phyloP scores from a whole-genome alignment of 2,888 invertebrate species.

The Parasteatoda lunata region DNA sequence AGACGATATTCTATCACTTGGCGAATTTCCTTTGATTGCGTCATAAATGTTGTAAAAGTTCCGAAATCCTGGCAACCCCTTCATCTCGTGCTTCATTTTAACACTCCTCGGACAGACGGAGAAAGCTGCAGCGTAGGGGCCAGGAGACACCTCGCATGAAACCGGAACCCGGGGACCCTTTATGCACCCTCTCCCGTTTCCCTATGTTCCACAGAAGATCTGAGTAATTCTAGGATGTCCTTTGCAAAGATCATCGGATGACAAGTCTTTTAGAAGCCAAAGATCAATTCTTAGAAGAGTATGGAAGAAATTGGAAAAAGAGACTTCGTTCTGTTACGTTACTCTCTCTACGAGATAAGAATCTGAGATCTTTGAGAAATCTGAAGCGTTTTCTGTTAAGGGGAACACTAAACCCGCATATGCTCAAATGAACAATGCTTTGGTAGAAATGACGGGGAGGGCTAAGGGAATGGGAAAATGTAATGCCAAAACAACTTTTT shows the following conservation, averaged over 20 bases:
- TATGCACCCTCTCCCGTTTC: constrained; percentile 1
- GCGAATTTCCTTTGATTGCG: constrained; percentile 28
- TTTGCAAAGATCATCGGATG: constrained; percentile 43
- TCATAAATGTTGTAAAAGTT: constrained; percentile 50
- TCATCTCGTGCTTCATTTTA: constrained; percentile 57
- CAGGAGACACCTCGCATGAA: constrained; percentile 47
- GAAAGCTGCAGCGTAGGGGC: constrained; percentile 51
- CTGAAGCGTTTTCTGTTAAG: constrained; percentile 15
- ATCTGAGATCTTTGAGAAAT: constrained; percentile 33
- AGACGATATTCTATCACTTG: constrained; percentile 1
- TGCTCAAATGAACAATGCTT: not conserved
- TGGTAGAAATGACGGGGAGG: too few species aligned
- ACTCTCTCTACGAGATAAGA: constrained; percentile 26
- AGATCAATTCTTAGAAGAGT: constrained; percentile 59
- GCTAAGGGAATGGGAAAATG: too few species aligned
- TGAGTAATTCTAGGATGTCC: constrained; percentile 58
- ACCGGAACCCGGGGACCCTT: constrained; percentile 40
- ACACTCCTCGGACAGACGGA: constrained; percentile 43
- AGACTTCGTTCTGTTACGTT: constrained; percentile 16
- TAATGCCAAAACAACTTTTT: too few species aligned
- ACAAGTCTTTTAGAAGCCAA: constrained; percentile 35
- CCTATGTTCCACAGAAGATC: not conserved
- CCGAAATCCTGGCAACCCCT: constrained; percentile 46
- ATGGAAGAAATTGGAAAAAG: constrained; percentile 46
- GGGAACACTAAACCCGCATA: not conserved